Conservation (phyloP, 2,888 invertebrate species). For the Eristalis intricaria region DNA sequence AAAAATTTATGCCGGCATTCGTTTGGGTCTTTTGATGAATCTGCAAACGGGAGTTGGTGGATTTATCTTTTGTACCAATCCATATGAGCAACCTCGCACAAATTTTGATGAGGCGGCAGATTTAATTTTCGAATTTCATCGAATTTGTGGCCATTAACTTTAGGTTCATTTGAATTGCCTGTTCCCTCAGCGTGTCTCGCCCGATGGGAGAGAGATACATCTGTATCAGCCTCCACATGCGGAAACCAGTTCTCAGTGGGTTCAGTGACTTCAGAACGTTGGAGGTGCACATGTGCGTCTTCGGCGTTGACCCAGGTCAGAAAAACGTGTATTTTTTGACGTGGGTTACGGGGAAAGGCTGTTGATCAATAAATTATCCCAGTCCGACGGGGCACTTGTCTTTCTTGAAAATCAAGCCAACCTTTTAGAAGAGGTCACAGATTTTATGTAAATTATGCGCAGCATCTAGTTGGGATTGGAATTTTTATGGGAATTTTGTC, state of each 20-base stretch:
- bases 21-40: not conserved
- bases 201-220: not conserved
- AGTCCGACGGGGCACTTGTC: not conserved
- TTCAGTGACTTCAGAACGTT: not conserved
- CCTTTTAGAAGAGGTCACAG: not conserved
- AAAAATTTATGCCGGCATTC: not conserved
- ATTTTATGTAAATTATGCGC: not conserved
- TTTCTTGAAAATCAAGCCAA: not conserved
- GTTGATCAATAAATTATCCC: not conserved
- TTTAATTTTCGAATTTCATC: not conserved
- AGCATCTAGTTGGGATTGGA: not conserved
- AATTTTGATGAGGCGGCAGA: not conserved
- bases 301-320: not conserved
- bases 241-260: not conserved
- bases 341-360: not conserved
- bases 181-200: not conserved
- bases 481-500: not conserved
- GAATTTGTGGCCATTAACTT: not conserved
- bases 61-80: not conserved
- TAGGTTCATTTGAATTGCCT: not conserved
- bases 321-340: not conserved
- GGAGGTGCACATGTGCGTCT: not conserved
- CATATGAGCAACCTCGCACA: not conserved
- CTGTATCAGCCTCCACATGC: not conserved
- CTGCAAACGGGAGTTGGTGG: not conserved